Percentiles rank a stretch among this genome's conserved stretches.
phyloP scores from a whole-genome alignment of 2,888 invertebrate genomes.

The Idaea dimidiata region DNA sequence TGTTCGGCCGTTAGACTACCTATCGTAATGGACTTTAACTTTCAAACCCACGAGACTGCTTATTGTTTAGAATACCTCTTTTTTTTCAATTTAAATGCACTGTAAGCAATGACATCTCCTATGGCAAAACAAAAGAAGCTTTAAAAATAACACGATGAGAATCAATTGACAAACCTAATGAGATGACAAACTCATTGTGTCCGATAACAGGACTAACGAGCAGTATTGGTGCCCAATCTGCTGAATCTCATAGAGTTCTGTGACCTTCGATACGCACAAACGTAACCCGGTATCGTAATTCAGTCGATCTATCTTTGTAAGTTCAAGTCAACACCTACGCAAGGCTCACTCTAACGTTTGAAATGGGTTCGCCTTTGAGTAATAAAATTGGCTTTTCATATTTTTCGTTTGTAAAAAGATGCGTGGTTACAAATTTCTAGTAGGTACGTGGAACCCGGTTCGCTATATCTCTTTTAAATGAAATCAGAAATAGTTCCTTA shows the following conservation, averaged over 20 bases:
- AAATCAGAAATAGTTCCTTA: not conserved
- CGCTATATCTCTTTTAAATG: not conserved
- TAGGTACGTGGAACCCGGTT: not conserved
- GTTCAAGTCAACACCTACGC: not conserved
- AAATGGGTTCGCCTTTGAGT: not conserved
- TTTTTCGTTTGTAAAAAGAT: not conserved
- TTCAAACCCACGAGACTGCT: too few relatives aligned
- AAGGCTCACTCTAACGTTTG: not conserved
- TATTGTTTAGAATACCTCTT: too few relatives aligned
- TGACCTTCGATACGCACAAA: not conserved
- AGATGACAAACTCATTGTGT: not conserved
- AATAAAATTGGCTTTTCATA: not conserved
- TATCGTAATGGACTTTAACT: too few relatives aligned
- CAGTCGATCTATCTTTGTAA: slow-evolving; percentile 1
- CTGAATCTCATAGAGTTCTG: not conserved
- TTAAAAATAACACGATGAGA: too few relatives aligned
- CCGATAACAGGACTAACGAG: not conserved
- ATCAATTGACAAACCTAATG: too few relatives aligned
- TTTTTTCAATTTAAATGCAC: too few relatives aligned
- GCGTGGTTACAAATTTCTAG: not conserved
- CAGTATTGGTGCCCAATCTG: not conserved
- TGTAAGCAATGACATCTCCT: too few relatives aligned
- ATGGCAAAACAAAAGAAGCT: too few relatives aligned
- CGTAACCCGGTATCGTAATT: not conserved
- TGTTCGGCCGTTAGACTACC: too few relatives aligned